These are phyloP conservation scores for Microcebus lehilahytsara DNA, from an alignment of 2,113 vertebrate genomes.

Conservation along the genomic window DNA sequence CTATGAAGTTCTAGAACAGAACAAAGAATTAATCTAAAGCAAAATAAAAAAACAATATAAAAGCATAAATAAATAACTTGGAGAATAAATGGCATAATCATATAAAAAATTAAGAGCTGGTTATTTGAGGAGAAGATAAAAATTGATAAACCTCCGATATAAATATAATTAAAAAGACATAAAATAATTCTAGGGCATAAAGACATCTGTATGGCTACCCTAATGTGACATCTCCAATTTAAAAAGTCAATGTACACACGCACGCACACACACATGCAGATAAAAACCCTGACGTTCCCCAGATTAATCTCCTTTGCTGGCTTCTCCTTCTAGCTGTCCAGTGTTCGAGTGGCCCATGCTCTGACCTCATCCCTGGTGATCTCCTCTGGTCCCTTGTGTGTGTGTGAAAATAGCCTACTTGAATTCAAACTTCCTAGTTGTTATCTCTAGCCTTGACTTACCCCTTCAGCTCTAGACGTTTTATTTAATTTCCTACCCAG, in stretches of 20 bases:
- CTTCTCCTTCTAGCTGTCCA: neutral
- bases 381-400: neutral
- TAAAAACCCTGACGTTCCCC: neutral
- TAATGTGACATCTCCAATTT: neutral
- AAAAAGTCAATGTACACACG: neutral
- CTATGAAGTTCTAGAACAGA: conserved; percentile 29
- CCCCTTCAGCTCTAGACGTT: neutral
- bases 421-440: neutral
- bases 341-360: neutral
- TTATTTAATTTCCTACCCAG: neutral
- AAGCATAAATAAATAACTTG: conserved; percentile 16
- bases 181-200: neutral
- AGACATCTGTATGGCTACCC: neutral
- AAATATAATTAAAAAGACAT: neutral
- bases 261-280: neutral
- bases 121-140: neutral
- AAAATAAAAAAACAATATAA: conserved; percentile 12
- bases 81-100: conserved; percentile 9
- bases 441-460: neutral
- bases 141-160: neutral
- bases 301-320: neutral
- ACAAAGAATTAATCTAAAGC: conserved; percentile 25
- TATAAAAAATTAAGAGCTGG: conserved; percentile 31
- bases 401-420: neutral
- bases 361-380: neutral